Evolutionary conservation across 2,888 invertebrate genomes (phyloP), one percentile per base, ranked within the genome.

Genomic region (Calliphora vomitoria): DNA sequence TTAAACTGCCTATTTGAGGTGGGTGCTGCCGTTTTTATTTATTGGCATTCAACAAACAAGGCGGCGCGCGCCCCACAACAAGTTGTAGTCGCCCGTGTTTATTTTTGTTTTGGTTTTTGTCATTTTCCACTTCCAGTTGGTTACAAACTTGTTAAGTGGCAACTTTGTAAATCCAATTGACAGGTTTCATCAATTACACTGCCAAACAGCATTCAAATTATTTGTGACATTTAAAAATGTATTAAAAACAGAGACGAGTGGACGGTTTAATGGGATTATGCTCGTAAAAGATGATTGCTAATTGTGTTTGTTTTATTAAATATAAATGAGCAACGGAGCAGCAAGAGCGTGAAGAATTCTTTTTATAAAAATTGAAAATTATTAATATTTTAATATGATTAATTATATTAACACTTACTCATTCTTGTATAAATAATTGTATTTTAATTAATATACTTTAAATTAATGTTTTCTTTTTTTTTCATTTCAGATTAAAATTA

Each of bases 151-250:
- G 71, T 78, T 64, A 79, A 74, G 66, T 79, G 60, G 68, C 62
- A 80, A 78, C 69, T 78, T 68, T 74, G 66, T 60, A 74, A 74
- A 60, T 38, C 20, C 58, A 79, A 68, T 74, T 74, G 84, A 84
- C 72, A 79, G 66, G 66, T 68, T 79, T 68, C 55, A 74, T 68
- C 58, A 74, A 85, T 74, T 79, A 74, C 38, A 60, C 18, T 8
- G 50, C 38, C 55, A 41, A 83, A 35, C n/a, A 64, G 31, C 55
- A 60, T 72, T 72, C 18, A 71, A 81, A 72, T 50, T 53, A 64
- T 47, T 81, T 66, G 55, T 35, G 55, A 60, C 31, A 71, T 81
- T 81, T 72, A 64, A 64, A 72, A 53, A 44, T 64, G 64, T 41
- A 31, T 50, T 38, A 38, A 11, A n/a, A n/a, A 8, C 18, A 44